Percentiles rank a stretch among this genome's conserved stretches.
Evolutionary conservation across 2,888 invertebrate genomes (phyloP).

Genomic region (Melinaea menophilus): DNA sequence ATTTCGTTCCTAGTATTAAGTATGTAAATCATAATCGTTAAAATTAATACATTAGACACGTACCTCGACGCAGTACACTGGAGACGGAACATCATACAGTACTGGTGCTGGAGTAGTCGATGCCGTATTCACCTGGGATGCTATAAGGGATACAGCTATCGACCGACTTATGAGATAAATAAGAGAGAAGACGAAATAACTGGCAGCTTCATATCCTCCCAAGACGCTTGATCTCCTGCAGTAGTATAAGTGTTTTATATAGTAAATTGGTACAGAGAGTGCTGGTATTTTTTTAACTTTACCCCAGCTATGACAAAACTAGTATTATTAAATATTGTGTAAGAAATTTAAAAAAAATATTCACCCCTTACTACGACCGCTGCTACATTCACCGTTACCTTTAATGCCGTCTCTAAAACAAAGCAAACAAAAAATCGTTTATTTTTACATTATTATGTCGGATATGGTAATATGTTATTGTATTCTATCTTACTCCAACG

Average conservation of each 20-base stretch:
- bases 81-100: conserved; percentile 80
- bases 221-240: conserved; percentile 48
- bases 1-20: too few species aligned
- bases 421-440: neutral
- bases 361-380: conserved; percentile 37
- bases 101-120: conserved; percentile 76
- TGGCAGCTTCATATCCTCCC: conserved; percentile 73
- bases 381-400: conserved; percentile 41
- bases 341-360: conserved; percentile 9
- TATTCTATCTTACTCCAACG: conserved; percentile 77
- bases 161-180: conserved; percentile 80
- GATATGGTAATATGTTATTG: neutral
- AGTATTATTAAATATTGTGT: too few species aligned
- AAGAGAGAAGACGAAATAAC: conserved; percentile 82
- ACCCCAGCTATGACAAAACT: too few species aligned
- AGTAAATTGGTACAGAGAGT: too few species aligned
- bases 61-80: conserved; percentile 81
- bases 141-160: conserved; percentile 79
- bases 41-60: neutral
- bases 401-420: conserved; percentile 47
- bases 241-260: neutral
- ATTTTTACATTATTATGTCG: neutral
- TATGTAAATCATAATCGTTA: too few species aligned
- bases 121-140: conserved; percentile 78
- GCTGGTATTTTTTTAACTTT: too few species aligned